phyloP scores from a whole-genome alignment of 2,888 invertebrate genomes.

The Theristus sp. region DNA sequence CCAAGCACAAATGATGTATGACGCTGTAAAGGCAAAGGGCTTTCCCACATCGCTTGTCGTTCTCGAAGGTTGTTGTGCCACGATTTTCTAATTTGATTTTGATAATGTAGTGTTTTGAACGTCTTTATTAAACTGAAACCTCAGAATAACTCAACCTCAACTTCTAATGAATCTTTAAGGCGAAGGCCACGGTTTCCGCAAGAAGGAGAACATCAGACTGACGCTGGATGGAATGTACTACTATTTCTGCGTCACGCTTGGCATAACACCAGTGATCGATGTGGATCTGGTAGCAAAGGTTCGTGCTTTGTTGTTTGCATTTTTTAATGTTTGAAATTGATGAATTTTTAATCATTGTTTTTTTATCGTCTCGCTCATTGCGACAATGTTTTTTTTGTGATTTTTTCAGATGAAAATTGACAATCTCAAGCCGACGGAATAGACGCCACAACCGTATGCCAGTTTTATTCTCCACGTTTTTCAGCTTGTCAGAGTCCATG shows the following conservation, averaged over 20 bases:
- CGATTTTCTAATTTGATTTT: too few species aligned
- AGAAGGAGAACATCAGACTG: constrained; percentile 30
- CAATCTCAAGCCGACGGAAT: background rate
- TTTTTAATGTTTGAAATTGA: background rate
- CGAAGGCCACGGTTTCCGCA: constrained; percentile 36
- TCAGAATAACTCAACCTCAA: background rate
- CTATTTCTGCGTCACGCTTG: constrained; percentile 25
- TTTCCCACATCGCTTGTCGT: constrained; percentile 30
- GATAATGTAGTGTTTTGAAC: background rate
- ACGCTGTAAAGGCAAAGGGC: constrained; percentile 29
- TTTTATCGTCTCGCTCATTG: background rate
- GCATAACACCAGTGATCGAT: constrained; percentile 6
- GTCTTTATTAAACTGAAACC: background rate
- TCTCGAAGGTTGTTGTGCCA: constrained; percentile 29
- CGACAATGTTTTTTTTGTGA: background rate
- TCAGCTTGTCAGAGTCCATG: too few species aligned
- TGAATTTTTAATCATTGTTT: background rate
- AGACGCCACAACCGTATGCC: too few species aligned
- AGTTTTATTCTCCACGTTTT: too few species aligned
- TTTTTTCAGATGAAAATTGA: background rate
- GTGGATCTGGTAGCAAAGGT: background rate
- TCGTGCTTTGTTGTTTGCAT: background rate
- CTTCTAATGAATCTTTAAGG: constrained; percentile 17
- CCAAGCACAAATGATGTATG: constrained; percentile 32
- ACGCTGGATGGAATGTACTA: constrained; percentile 33